Evolutionary conservation across 2,888 invertebrate species (phyloP), one percentile per base, ranked within the genome.

Genomic region (Lissonota sp.): DNA sequence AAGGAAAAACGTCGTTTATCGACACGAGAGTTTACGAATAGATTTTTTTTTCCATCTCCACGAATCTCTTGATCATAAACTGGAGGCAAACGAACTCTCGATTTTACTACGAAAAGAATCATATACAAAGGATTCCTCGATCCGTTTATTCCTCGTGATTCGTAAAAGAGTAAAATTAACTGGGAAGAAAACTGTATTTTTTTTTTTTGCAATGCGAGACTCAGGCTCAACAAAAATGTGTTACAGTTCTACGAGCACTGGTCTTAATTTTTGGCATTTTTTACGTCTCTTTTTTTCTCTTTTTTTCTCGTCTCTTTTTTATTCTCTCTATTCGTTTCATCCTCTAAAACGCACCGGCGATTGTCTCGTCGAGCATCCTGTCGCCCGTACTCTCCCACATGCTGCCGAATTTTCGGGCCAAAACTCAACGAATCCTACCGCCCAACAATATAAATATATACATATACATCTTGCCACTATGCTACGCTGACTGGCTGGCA

Each of bases 361-460:
- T 90, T 90, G 90, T 90, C 89, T 88, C 88, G 86, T 87, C 84
- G 88, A 26, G 26, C 88, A 90, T 90, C 89, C 89, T 90, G 90
- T 85, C 87, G 79, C 78, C 82, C 77, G 80, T 83, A 83, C 85
- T 87, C 89, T 88, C 88, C 86, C 89, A 87, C 88, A 86, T 82
- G 63, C 79, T 80, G 72, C 67, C 53, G 78, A 75, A 44, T 79
- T 79, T 76, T 67, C 74, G 70, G 58, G 55, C 66, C 55, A 67
- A 75, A 26, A 26, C 1, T 26, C 26, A 77, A 58, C 64, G 60
- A 66, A 46, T 64, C 60, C 67, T 81, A 40, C 58, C 16, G 53
- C 26, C 26, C 26, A 26, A 26, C 26, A 26, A 26, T 67, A 53
- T 55, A 40, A 58, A 40, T 26, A 39, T 46, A 14, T 46, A 39